Evolutionary conservation across 2,113 vertebrate species (phyloP), one percentile per base, ranked within the genome.

Genomic region (Sinocyclocheilus anshuiensis): DNA sequence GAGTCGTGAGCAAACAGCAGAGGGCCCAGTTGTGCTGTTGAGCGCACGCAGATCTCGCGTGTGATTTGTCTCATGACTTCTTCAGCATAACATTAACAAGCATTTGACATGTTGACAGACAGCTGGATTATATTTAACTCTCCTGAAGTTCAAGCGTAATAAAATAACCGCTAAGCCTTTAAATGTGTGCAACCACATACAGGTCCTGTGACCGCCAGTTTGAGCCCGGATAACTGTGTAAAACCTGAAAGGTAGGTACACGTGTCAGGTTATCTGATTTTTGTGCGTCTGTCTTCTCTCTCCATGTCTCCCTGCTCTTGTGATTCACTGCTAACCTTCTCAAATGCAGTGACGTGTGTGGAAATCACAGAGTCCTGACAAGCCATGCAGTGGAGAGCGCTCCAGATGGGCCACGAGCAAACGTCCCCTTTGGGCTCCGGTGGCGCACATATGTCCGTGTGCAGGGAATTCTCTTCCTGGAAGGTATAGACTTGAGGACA

Each of bases 11-110:
- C 42, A 69, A 67, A 76, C 88, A 87, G 84, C 50, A 87, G 77
- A 86, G 79, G 86, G 80, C 36, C 67, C 80, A 86, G 86, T 89
- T 87, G 88, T 86, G 72, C 86, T 86, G 20, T 39, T n/a, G 67
- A 83, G 26, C 11, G 48, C 55, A 16, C 15, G 8, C 29, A 9
- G 16, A 36, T 22, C 9, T 55, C 26, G 7, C 20, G 42, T 10
- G 2, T 33, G 45, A 36, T 53, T 82, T 33, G 22, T 50, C 18
- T 83, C 42, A 13, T 4, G 57, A n/a, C n/a, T 71, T 71, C 24
- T 10, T 69, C 45, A 22, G 26, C 11, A 10, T 15, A 29, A 33
- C 29, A 33, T 33, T 3, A 33, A 53, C 63, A 53, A 22, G 39
- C 80, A 71, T 53, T 22, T 50, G n/a, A 82, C 42, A 55, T 10